Evolutionary conservation across 2,797 vertebrate species (phyloP).

Genomic region (Brotula barbata): DNA sequence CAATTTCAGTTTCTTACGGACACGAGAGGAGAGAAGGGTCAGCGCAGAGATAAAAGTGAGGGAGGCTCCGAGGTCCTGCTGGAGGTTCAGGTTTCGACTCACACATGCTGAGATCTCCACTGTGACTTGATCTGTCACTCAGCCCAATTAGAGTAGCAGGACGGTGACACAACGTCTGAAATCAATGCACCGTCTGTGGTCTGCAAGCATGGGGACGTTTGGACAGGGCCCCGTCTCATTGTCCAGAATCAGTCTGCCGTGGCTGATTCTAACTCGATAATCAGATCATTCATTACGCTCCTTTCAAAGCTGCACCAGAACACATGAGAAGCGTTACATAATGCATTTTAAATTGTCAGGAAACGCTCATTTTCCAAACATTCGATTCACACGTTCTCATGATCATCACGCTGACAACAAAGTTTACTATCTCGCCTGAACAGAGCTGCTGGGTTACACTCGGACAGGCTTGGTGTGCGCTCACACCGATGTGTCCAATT

Average conservation of each 20-base stretch:
- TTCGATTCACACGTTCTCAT: slow-evolving; percentile 40
- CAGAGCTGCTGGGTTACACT: no score
- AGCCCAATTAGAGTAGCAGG: slow-evolving; percentile 35
- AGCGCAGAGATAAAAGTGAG: neutral
- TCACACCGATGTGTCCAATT: no score
- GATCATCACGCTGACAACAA: slow-evolving; percentile 47
- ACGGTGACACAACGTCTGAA: slow-evolving; percentile 17
- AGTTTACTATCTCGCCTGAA: no score
- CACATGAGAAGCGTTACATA: slow-evolving; percentile 46
- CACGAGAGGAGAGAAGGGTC: neutral
- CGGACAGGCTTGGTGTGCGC: no score
- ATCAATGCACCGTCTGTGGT: slow-evolving; percentile 25
- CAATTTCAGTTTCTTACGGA: slow-evolving; percentile 38
- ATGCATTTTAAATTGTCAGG: slow-evolving; percentile 59
- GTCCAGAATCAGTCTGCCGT: slow-evolving; percentile 53
- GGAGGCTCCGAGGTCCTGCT: neutral
- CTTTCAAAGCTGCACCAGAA: slow-evolving; percentile 35
- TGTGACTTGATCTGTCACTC: slow-evolving; percentile 37
- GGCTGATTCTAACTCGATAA: slow-evolving; percentile 52
- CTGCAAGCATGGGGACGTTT: slow-evolving; percentile 29
- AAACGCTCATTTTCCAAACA: slow-evolving; percentile 57
- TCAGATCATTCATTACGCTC: slow-evolving; percentile 47
- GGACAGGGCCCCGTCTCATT: slow-evolving; percentile 47
- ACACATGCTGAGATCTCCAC: slow-evolving; percentile 20
- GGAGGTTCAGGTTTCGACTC: slow-evolving; percentile 27